Percentiles rank a stretch among this genome's conserved stretches.
Conservation (phyloP, 2,113 vertebrate species). For the Passerina amoena region DNA sequence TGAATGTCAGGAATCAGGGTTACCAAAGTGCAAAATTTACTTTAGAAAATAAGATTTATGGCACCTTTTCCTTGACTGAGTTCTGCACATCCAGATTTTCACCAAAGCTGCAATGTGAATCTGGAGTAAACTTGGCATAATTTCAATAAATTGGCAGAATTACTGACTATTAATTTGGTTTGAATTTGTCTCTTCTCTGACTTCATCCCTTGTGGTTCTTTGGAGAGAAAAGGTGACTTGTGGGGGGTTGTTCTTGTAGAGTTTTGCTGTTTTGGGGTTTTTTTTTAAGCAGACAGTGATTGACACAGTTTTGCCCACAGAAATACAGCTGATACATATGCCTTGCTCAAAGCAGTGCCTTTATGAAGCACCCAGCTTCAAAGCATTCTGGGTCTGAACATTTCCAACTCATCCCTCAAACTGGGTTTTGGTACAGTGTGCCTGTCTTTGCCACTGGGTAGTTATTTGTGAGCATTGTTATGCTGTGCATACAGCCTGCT, state of each 20-base stretch:
- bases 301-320: not conserved
- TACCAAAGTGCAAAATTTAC: not conserved
- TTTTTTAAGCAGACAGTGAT: not conserved
- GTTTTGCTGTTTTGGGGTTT: no score
- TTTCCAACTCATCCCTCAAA: not conserved
- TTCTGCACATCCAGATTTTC: not conserved
- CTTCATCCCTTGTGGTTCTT: not conserved
- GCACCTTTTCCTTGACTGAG: not conserved
- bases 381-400: not conserved
- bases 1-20: not conserved
- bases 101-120: not conserved
- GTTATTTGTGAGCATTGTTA: conserved; percentile 3
- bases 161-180: not conserved
- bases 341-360: not conserved
- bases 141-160: not conserved
- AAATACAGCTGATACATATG: not conserved
- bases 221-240: not conserved
- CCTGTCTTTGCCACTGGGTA: not conserved
- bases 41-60: not conserved
- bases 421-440: not conserved
- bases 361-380: not conserved
- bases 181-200: not conserved
- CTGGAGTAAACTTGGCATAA: not conserved
- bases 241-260: no score
- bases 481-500: not conserved